Evolutionary conservation across 2,113 vertebrate genomes (phyloP), one percentile per base, ranked within the genome.

Genomic region (Ophthalmolycus amberensis): DNA sequence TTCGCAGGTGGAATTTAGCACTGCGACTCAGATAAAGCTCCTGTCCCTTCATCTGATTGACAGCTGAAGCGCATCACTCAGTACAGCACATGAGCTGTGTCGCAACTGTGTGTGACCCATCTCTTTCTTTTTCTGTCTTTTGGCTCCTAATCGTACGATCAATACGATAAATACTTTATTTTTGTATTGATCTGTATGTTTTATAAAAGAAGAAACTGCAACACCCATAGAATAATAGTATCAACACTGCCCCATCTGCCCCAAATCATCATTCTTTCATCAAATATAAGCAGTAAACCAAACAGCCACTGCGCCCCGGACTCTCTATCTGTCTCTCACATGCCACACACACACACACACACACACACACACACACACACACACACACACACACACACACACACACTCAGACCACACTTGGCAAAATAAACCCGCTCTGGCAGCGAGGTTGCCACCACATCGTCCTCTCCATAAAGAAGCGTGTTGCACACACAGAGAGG

Each of bases 371-470:
- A 69, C 63, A 38, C 59, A 46, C 42, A 46, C 67, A 6, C 69
- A 10, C 76, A 75, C 64, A 59, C 63, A 85, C 76, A 75, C 64
- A 59, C 64, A 85, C 48, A 66, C 29, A 74, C 38, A 82, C 65
- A 77, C 78, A 77, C 69, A 73, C n/a, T 37, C 56, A 56, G 20
- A 74, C 44, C 87, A 85, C 69, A n/a, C 79, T 83, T 71, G 77
- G 87, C 80, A 83, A 85, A 83, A 65, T 79, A 85, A 91, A 89
- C 71, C 79, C 67, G 74, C 67, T 86, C 74, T 82, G 89, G 85
- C 85, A 85, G 89, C 16, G 59, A 88, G 88, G 87, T 85, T 86
- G 78, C 88, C 88, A 85, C 86, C 91, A 80, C 75, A 81, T 85
- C 46, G 58, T 71, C 73, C 11, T 83, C 75, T 78, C n/a, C 78